phyloP scores from a whole-genome alignment of 2,797 vertebrate species.

The Enteromius trimaculatus region DNA sequence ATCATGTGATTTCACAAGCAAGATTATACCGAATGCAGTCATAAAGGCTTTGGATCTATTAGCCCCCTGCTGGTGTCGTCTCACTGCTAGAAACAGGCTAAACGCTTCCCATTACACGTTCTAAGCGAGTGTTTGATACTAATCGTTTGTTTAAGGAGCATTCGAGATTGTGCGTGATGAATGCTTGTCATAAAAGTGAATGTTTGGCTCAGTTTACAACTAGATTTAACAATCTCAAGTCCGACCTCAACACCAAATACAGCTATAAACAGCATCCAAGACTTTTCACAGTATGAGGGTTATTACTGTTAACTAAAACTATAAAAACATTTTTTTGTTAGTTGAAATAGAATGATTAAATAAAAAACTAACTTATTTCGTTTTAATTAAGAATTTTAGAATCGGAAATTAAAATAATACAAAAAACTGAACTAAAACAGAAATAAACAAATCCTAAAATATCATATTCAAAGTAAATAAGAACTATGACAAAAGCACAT shows the following conservation, averaged over 20 bases:
- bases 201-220: neutral
- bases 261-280: neutral
- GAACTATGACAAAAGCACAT: neutral
- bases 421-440: neutral
- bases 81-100: slow-evolving; percentile 1
- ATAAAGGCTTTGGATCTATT: slow-evolving; percentile 48
- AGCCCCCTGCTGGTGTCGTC: slow-evolving; percentile 47
- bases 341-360: neutral
- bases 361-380: neutral
- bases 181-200: neutral
- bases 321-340: neutral
- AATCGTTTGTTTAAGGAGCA: slow-evolving; percentile 35
- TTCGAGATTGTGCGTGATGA: slow-evolving; percentile 4
- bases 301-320: neutral
- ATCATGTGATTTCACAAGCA: slow-evolving; percentile 38
- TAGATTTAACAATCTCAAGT: neutral
- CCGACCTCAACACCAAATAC: neutral
- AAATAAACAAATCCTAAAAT: neutral
- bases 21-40: slow-evolving; percentile 44
- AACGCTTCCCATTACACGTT: slow-evolving; percentile 42
- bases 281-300: neutral
- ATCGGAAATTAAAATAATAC: neutral
- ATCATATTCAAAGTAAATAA: neutral
- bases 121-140: slow-evolving; percentile 21
- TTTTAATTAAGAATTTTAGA: neutral